Evolutionary conservation across 2,888 invertebrate genomes (phyloP), one percentile per base, ranked within the genome.

Genomic region (Cheilosia vernalis): DNA sequence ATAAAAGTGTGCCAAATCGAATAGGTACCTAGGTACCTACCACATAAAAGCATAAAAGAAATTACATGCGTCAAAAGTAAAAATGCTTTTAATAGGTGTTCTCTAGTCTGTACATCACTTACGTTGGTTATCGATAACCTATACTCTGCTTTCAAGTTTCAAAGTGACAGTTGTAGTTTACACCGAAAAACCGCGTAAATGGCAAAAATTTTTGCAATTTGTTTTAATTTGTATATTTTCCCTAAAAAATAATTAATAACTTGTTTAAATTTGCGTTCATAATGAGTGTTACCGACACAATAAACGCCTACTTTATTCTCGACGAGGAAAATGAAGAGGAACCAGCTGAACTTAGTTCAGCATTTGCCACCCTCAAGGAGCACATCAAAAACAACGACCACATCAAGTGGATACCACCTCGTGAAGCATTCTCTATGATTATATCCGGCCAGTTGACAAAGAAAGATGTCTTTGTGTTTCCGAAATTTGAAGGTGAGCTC

Each of bases 381-480:
- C 90, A 91, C 69, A 88, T 92, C 61, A 87, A 70, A 40, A 69
- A 88, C 2, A 91, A 91, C 7, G 89, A 90, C 1, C 89, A 90
- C 19, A 90, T 92, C 9, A 89, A 91, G 40, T 97, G 97, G 95
- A 93, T 96, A 2, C 93, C 93, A 10, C 95, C 95, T 89, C 91
- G 92, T 4, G 93, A 95, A 15, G 95, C 95, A 84, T 91, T 93
- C 1, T 89, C 91, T 0, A 74, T 91, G 13, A 91, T 94, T 5
- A 89, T 92, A 10, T 93, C 95, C 51, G 93, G 93, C 9, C 94
- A 95, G 24, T 90, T 94, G 2, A 92, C 92, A 0, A 94, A 94
- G 87, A 95, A 94, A 87, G 95, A 96, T 92, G 95, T 97, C 1
- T 96, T 97, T 90, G 94, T 98, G 0, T 93, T 97, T 89, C 95